Conservation (phyloP, 2,797 vertebrate species). For the Sebastes hubbsi region DNA sequence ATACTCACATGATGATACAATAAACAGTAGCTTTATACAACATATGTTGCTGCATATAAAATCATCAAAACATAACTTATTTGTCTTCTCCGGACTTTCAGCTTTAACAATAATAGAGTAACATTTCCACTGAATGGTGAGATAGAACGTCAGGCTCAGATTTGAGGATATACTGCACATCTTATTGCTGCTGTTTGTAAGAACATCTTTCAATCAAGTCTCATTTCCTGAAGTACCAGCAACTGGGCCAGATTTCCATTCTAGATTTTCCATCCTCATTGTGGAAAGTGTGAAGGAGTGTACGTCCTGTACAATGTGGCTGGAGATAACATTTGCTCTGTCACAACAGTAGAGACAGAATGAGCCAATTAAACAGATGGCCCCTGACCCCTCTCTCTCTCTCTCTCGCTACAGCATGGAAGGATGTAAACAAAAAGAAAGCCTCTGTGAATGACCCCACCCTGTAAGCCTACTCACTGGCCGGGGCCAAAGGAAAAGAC, state of each 20-base stretch:
- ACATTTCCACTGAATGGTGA: constrained; percentile 35
- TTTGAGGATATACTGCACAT: constrained; percentile 26
- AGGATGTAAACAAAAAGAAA: constrained; percentile 69
- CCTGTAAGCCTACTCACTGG: constrained; percentile 41
- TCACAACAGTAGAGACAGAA: constrained; percentile 64
- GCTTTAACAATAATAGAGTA: constrained; percentile 21
- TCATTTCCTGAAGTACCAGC: constrained; percentile 57
- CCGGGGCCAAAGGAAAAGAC: constrained; percentile 30
- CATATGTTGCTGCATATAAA: background rate
- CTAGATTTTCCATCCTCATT: constrained; percentile 58
- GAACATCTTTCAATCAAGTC: constrained; percentile 54
- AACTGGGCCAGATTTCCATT: constrained; percentile 64
- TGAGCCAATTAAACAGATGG: constrained; percentile 68
- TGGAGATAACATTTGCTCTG: constrained; percentile 66
- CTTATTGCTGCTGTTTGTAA: constrained; percentile 32
- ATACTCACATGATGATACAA: background rate
- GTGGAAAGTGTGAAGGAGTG: constrained; percentile 63
- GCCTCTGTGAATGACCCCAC: constrained; percentile 38
- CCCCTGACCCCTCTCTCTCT: constrained; percentile 48
- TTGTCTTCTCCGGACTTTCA: background rate
- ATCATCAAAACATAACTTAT: background rate
- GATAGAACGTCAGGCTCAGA: constrained; percentile 39
- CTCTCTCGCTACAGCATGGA: constrained; percentile 9
- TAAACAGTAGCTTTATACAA: background rate
- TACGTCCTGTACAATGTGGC: constrained; percentile 53